phyloP scores from a whole-genome alignment of 2,797 vertebrate species.

The Sardinella longiceps region DNA sequence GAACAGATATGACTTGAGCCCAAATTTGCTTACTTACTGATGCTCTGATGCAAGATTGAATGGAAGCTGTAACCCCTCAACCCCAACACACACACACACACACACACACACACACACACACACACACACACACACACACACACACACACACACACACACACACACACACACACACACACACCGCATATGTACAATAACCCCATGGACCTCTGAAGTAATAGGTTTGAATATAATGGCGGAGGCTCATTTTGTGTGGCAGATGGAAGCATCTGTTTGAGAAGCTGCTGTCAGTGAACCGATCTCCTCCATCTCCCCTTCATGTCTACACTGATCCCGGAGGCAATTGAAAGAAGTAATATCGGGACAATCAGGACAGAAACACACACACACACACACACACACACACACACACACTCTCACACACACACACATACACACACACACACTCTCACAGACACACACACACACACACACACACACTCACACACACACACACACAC shows the following conservation, averaged over 20 bases:
- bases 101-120: no score
- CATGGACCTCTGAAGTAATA: not conserved
- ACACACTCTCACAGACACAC: no score
- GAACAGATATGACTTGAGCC: not conserved
- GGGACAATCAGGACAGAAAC: not conserved
- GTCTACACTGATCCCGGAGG: not conserved
- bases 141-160: no score
- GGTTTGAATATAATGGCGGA: not conserved
- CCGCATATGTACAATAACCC: not conserved
- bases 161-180: no score
- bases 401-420: no score
- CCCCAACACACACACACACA: no score
- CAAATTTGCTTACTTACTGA: not conserved
- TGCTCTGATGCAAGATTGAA: constrained; percentile 6
- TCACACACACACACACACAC: no score
- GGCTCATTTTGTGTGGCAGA: not conserved
- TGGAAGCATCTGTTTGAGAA: not conserved
- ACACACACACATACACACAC: no score
- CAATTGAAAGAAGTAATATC: not conserved
- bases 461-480: no score
- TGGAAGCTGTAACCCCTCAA: not conserved
- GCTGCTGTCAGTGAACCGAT: not conserved
- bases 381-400: no score
- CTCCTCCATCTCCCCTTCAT: not conserved
- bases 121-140: no score